A percentile compares a stretch with the other conserved stretches of the same genome.
phyloP scores from a whole-genome alignment of 2,113 vertebrate genomes.

The Physeter macrocephalus region DNA sequence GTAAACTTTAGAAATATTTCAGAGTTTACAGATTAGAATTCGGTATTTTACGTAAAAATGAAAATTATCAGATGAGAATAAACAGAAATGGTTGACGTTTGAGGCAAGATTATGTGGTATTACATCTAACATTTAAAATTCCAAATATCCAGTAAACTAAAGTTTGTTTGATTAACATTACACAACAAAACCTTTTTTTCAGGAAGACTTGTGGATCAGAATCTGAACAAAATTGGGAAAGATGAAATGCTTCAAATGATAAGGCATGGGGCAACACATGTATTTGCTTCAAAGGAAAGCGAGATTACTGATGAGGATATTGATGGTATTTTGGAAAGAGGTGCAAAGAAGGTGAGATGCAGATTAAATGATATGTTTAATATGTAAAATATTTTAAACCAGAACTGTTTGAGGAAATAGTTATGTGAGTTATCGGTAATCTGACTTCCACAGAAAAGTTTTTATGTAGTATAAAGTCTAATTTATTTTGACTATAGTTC shows the following conservation, averaged over 20 bases:
- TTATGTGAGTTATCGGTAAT: neutral
- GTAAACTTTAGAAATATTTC: neutral
- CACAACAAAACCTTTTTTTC: neutral
- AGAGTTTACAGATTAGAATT: neutral
- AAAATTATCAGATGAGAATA: neutral
- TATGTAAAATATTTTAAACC: neutral
- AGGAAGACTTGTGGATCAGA: slow-evolving; percentile 97
- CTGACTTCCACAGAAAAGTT: neutral
- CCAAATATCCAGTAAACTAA: neutral
- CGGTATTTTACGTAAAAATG: neutral
- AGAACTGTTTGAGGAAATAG: neutral
- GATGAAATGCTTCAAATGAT: slow-evolving; percentile 99
- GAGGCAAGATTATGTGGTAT: neutral
- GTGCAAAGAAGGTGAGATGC: slow-evolving; percentile 91
- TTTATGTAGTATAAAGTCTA: neutral
- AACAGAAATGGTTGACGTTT: neutral
- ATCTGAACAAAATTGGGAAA: slow-evolving; percentile 96
- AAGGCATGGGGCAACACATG: slow-evolving; percentile 95
- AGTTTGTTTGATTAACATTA: neutral
- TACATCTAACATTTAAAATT: neutral
- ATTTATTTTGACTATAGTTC: neutral
- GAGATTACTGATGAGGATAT: slow-evolving; percentile 99
- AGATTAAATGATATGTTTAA: neutral
- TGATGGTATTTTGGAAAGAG: slow-evolving; percentile 94
- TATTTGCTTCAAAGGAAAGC: slow-evolving; percentile 98